Evolutionary conservation across 2,797 vertebrate genomes (phyloP), one percentile per base, ranked within the genome.

Genomic region (Hephaestus fuliginosus): DNA sequence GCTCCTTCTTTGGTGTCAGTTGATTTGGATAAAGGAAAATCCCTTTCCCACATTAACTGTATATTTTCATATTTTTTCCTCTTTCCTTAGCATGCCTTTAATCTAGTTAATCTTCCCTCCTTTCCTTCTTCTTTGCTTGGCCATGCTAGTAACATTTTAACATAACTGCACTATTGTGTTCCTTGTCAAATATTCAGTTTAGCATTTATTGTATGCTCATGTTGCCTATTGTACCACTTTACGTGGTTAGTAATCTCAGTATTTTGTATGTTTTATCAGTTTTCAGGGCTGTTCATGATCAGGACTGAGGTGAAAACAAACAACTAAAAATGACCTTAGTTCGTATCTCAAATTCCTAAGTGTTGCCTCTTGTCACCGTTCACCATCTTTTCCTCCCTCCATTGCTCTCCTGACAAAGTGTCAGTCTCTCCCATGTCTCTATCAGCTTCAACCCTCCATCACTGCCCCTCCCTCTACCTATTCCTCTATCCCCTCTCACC

Each of bases 341-440:
- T 60, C 64, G 56, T 18, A 66, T 51, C 44, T 17, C 76, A 73
- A 44, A 80, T 70, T 65, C 33, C 41, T 25, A 60, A 52, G 13
- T 39, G 15, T 78, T 75, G 36, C 74, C 74, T 46, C 56, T 56
- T 7, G 52, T 80, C 86, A 84, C 70, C 64, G 49, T 72, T 66
- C 55, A 33, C 63, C 25, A 4, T 70, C 25, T 83, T 48, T 70
- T 74, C 67, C 48, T 67, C 49, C 28, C 78, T 76, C 7, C 68
- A 66, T 83, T 87, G 66, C 86, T 75, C 65, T 52, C 70, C 57
- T 93, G 83, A 85, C 84, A 87, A 84, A 80, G 75, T 83, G 89
- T 91, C 88, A 83, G 76, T 82, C 84, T 78, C 83, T 88, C 44
- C 74, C 58, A 74, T 88, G 75, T 94, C 92, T 95, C 89, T 90